Evolutionary conservation across 2,113 vertebrate species (phyloP), one percentile per base, ranked within the genome.

Genomic region (Dromas ardeola): DNA sequence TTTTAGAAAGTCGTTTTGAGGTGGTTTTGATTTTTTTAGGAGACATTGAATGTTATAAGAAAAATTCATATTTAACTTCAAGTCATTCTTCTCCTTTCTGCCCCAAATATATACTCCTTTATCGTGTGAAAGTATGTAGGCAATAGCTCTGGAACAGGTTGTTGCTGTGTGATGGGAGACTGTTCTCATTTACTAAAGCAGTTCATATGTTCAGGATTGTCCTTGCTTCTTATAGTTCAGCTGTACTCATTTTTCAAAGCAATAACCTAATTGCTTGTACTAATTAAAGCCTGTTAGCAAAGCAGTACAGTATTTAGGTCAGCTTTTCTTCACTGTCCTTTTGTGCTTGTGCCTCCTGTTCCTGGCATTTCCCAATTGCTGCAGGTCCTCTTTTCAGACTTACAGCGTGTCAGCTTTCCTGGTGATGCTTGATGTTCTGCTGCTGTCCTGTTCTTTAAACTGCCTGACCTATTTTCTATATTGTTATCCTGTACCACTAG

Each of bases 261-360:
- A 86, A 78, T 95, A 97, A 91, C 95, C 95, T 97, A 97, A 95
- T 97, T 95, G 90, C 88, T 65, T 70, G 55, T 90, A 84, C 92
- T 96, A 95, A 97, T 97, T 97, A 92, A 79, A 95, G 86, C 82
- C 86, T 67, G 49, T 84, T 5, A 86, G 67, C 59, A 73, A 86
- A 91, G 90, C 87, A 72, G 81, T 45, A 67, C 81, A 63, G 97
- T 94, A 97, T 96, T 95, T 86, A 83, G 95, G 94, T 96, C 97
- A 95, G 90, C 86, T 95, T 95, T 97, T 94, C 93, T 97, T 93
- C 13, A 43, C 83, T 40, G 80, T n/a, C 92, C 95, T 45, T 95
- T 95, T 86, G 70, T 93, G 90, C 76, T 84, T 42, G 45, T 81
- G 86, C 56, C 86, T 86, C 69, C 94, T 45, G 61, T 84, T 88